phyloP scores from a whole-genome alignment of 2,888 invertebrate genomes.

The Eulithis testata region DNA sequence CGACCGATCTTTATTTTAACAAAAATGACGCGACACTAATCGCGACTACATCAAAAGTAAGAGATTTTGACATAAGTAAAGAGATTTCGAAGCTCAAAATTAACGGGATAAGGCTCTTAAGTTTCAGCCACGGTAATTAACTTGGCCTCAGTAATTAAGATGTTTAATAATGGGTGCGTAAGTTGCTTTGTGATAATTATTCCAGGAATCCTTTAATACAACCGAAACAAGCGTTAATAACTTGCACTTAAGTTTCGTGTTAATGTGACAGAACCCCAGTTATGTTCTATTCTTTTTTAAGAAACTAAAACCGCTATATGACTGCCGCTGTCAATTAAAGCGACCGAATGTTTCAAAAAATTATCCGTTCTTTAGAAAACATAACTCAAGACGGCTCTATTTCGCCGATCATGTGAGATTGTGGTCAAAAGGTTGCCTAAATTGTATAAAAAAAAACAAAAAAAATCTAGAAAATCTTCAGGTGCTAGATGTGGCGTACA shows the following conservation, averaged over 20 bases:
- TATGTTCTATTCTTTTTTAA: constrained; percentile 42
- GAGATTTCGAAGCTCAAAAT: constrained; percentile 55
- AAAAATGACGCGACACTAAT: too few relatives aligned
- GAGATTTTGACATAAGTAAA: background rate
- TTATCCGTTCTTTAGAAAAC: too few relatives aligned
- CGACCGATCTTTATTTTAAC: too few relatives aligned
- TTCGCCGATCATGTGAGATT: too few relatives aligned
- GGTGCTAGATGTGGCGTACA: constrained; percentile 88
- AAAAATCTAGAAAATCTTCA: constrained; percentile 85
- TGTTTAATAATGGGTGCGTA: constrained; percentile 81
- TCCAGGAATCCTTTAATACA: constrained; percentile 80
- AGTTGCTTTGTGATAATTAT: constrained; percentile 80
- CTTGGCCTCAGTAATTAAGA: constrained; percentile 81
- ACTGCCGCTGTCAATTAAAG: background rate
- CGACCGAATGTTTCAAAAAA: too few relatives aligned
- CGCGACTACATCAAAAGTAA: background rate
- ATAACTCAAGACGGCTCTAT: too few relatives aligned
- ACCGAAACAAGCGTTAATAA: constrained; percentile 73
- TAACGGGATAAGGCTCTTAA: constrained; percentile 78
- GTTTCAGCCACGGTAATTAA: constrained; percentile 77
- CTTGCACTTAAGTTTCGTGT: constrained; percentile 63
- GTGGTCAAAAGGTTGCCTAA: too few relatives aligned
- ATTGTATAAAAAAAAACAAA: too few relatives aligned
- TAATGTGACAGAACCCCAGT: constrained; percentile 65
- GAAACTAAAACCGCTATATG: background rate